Base-by-base conservation (phyloP, 2,888 invertebrate species). In the Aquatica leii region DNA sequence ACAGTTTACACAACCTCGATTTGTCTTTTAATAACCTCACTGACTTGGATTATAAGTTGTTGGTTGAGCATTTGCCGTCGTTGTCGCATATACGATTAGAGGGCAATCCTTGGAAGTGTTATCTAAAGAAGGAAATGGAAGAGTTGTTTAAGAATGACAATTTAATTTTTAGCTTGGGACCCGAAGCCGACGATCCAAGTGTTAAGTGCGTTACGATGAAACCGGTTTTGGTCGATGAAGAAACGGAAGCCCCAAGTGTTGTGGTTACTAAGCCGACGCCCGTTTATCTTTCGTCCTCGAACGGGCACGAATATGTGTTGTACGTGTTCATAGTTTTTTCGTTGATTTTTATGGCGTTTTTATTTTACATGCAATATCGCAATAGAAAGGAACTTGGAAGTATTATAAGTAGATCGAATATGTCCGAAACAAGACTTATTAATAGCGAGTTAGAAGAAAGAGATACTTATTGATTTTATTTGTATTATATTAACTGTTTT, bases 1-100 rank as follows among this genome's bases (percentile, higher is more conserved):
- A 74, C 37, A 79, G 73, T 65, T 64, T 81, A 6, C 77, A 80
- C 59, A 74, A 76, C 20, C 62, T 81, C 24, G 81, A 81, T 66
- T 59, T 81, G 2, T 78, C 80, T 0, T 64, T 70, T 54, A 81
- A 81, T 61, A 71, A 73, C 9, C 64, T 81, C 6, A 68, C 68
- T 0, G 74, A 79, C 65, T 61, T 81, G 2, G 79, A 81, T 63
- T 81, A 80, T 64, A 72, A 74, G 9, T 65, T 70, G 4, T 64
- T 81, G 17, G 71, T 78, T 9, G 66, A 74, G 0, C 71, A 80
- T 52, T 65, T 80, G 46, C 80, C 80, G 0, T 74, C 72, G 17
- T 65, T 81, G 3, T 66, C 78, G 0, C 76, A 76, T 55, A 54
- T 81, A 1, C 68, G 69, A 46, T 59, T 81, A 8, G 74, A 77